Evolutionary conservation across 2,888 invertebrate species (phyloP), one percentile per base, ranked within the genome.

Genomic region (Troides helena): DNA sequence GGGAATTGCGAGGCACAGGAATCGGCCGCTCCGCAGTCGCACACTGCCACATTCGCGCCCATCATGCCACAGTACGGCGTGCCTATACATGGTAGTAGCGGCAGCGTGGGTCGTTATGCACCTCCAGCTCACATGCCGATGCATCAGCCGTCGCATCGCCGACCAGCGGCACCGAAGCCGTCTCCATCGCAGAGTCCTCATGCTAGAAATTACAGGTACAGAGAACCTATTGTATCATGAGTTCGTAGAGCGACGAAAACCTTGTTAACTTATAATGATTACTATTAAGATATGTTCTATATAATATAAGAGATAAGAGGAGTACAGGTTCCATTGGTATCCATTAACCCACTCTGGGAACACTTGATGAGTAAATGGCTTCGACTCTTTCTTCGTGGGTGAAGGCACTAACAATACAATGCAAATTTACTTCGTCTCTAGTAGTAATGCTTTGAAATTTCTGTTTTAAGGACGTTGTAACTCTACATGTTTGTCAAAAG

Each of bases 131-230:
- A 94, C 90, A 84, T 89, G 75, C 94, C 95, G 57, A 93, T 95
- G 78, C 95, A 95, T 77, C 92, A 94, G 30, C 86, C 85, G 18
- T 78, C 88, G 6, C 90, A 89, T 70, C 90, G 92, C 72, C 81
- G 92, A 77, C 90, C 93, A 39, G 87, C 90, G 18, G 84, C 93
- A 53, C 92, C 92, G 64, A 92, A 92, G 75, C 92, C 86, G 76
- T 93, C 92, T 80, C 94, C 91, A 76, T 93, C 87, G 80, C 93
- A 82, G 84, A 94, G 88, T 85, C 94, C 88, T 77, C 94, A 81
- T 81, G 91, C 92, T 84, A 93, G 88, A 84, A 94, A 88, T 88
- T 94, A 87, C 80, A 94, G 90, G 94, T 94, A 77, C 83, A 58
- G 12, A 58, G 79, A 18, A 25, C 30, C 12, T 6, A 39, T 3